Evolutionary conservation across 2,888 invertebrate species (phyloP), one percentile per base, ranked within the genome.

Genomic region (Amiota minor): DNA sequence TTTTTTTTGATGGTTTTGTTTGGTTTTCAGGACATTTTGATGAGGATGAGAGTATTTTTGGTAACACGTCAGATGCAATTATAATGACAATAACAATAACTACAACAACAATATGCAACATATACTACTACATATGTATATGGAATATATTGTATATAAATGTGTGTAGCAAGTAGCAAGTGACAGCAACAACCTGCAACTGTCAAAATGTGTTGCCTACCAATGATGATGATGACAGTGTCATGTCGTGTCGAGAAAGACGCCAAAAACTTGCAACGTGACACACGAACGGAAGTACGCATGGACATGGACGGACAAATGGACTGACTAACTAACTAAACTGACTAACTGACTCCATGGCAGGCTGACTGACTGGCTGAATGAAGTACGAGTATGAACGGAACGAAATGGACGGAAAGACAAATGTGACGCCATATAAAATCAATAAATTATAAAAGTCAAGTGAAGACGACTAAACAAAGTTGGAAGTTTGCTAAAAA

Each of bases 371-470:
- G 74, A 53, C 81, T n/a, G 68, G 75, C 56, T 56, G 11, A 16
- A 56, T 76, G 3, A 35, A 35, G 35, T 35, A 35, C 6, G 35
- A 35, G 6, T 8, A 8, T n/a, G 35, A 35, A 35, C 35, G 35
- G 6, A 35, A 35, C 35, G 35, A 3, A 23, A 23, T 23, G 23
- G 82, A 82, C 77, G 76, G 74, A 77, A 78, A 84, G 82, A 84
- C 81, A 82, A 82, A 83, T 84, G 84, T 82, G 86, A 82, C 83
- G 83, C 86, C 86, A 85, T 85, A 85, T 85, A 84, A 82, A 83
- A 84, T 85, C 83, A 85, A 83, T 83, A 83, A 83, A 85, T 83
- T 83, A 83, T 83, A 78, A 35, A 35, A 35, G 35, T 35, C 35
- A 35, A 71, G 49, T 49, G 49, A 71, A n/a, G 61, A 50, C 84